Evolutionary conservation across 2,888 invertebrate species (phyloP).

Genomic region (Conistra vaccinii): DNA sequence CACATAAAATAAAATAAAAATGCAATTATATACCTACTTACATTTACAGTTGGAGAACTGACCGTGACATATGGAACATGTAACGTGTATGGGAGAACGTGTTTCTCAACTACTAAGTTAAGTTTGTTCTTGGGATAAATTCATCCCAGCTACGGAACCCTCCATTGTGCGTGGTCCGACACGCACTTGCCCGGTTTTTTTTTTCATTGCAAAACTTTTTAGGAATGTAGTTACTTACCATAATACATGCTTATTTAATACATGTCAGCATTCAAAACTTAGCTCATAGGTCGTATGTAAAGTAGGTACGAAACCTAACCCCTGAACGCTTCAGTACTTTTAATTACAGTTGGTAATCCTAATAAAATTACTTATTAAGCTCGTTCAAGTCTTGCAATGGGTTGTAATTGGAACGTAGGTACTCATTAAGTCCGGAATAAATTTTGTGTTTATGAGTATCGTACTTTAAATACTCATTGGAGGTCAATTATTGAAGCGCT

Average conservation of each 20-base stretch:
- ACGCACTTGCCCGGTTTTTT: too few species aligned
- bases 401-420: constrained; percentile 55
- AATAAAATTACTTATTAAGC: constrained; percentile 62
- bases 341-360: constrained; percentile 57
- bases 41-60: too few species aligned
- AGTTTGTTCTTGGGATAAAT: too few species aligned
- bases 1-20: too few species aligned
- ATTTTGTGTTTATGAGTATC: constrained; percentile 59
- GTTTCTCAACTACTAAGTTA: too few species aligned
- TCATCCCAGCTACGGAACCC: too few species aligned
- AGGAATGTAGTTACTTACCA: neutral
- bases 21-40: too few species aligned
- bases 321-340: constrained; percentile 50
- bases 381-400: constrained; percentile 47
- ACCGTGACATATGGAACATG: too few species aligned
- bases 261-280: constrained; percentile 9
- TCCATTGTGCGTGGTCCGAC: too few species aligned
- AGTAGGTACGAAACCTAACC: constrained; percentile 17
- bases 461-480: constrained; percentile 46
- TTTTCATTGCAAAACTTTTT: neutral
- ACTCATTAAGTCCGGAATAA: constrained; percentile 58
- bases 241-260: constrained; percentile 1
- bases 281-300: constrained; percentile 30
- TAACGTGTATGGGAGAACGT: too few species aligned
- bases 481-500: constrained; percentile 31